Base-by-base conservation (phyloP, 2,797 vertebrate species). In the Botia almorhae region DNA sequence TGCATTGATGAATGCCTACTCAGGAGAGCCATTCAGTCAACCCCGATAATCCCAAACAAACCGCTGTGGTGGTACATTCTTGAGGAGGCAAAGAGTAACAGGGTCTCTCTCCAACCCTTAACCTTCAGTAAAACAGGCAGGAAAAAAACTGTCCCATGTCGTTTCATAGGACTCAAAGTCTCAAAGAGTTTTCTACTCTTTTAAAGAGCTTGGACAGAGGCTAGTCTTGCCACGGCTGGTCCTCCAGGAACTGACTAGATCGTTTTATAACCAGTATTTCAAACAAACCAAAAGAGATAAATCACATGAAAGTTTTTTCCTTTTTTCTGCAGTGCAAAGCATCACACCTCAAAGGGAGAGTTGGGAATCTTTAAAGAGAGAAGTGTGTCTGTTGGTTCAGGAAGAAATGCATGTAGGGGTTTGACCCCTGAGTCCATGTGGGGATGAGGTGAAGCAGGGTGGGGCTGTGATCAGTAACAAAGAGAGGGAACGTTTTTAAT, bases 271-370 rank as follows among this genome's bases (percentile, higher is more conserved):
- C 72, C 87, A 87, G 85, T 89, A 82, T 86, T 87, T 87, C 85
- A 89, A 90, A 78, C 84, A 90, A 85, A 87, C 80, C 90, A 89
- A 92, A 88, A 90, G 82, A 88, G 90, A 90, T 82, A 83, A 81
- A 90, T 89, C 83, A 70, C 60, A 90, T 88, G 83, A 85, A 81
- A 86, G 72, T 84, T 81, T 46, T 63, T 17, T 33, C 74, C 69
- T 76, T 87, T 77, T 78, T 83, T 83, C 23, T 76, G 74, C 74
- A 67, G 67, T 88, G 76, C 21, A 75, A 68, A 53, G 51, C 69
- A 60, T 74, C 60, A 75, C 6, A 46, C 43, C 36, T 79, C 56
- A 19, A 80, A 64, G 21, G 21, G 23, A 58, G 36, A 71, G 77
- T 43, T 39, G 56, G 4, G 7, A 69, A 69, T 69, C 55, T 80